Conservation (phyloP, 2,888 invertebrate genomes). For the Clusia tigrina region DNA sequence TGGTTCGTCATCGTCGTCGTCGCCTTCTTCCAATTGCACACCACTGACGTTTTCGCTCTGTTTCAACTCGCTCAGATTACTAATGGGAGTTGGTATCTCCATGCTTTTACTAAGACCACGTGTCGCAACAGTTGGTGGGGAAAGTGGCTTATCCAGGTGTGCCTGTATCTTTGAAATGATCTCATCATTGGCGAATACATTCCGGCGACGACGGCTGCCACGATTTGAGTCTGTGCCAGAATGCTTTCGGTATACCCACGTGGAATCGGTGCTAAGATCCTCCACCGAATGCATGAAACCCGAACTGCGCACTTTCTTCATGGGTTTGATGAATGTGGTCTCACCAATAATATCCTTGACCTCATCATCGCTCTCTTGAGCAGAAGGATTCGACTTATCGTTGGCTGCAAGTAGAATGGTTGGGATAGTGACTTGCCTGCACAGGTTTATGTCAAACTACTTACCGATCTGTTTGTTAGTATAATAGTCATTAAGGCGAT, state of each 20-base stretch:
- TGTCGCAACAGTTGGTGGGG: slow-evolving; percentile 57
- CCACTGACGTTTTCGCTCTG: slow-evolving; percentile 33
- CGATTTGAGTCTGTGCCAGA: slow-evolving; percentile 63
- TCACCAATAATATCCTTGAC: slow-evolving; percentile 69
- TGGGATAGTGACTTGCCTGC: neutral
- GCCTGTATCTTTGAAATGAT: slow-evolving; percentile 61
- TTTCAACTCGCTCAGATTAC: slow-evolving; percentile 57
- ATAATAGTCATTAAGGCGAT: slow-evolving; percentile 62
- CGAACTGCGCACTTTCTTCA: slow-evolving; percentile 74
- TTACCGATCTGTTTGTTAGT: slow-evolving; percentile 44
- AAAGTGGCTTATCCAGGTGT: slow-evolving; percentile 58
- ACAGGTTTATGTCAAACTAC: neutral
- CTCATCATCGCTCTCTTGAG: slow-evolving; percentile 66
- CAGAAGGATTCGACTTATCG: slow-evolving; percentile 44
- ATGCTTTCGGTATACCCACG: slow-evolving; percentile 74
- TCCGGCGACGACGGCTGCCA: slow-evolving; percentile 61
- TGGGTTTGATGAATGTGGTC: slow-evolving; percentile 67
- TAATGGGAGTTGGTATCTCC: slow-evolving; percentile 65
- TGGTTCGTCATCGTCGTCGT: slow-evolving; percentile 57
- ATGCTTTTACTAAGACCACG: slow-evolving; percentile 65
- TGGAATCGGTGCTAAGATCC: slow-evolving; percentile 78
- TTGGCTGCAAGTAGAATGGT: slow-evolving; percentile 32
- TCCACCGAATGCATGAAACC: slow-evolving; percentile 78
- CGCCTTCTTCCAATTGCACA: slow-evolving; percentile 34
- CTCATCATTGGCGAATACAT: slow-evolving; percentile 62